A percentile compares a stretch with the other conserved stretches of the same genome.
These are phyloP conservation scores for Andrena minutula DNA, from an alignment of 2,888 invertebrate genomes.

Conservation along the genomic window DNA sequence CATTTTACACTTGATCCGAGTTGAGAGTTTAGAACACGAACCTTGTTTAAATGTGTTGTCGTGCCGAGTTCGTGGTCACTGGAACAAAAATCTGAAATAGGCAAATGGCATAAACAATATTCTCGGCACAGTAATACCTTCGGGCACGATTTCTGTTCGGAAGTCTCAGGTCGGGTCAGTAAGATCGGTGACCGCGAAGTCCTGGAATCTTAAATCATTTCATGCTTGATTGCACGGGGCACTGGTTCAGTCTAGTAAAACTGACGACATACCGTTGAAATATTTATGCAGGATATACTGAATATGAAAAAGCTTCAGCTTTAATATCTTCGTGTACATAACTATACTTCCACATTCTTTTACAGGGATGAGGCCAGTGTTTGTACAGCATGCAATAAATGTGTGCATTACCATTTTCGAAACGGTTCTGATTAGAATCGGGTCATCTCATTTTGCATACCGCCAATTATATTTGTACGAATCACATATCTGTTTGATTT, in stretches of 20 bases:
- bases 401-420: conserved; percentile 65
- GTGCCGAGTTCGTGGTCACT: not conserved
- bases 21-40: conserved; percentile 32
- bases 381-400: conserved; percentile 72
- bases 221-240: conserved; percentile 61
- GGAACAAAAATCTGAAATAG: not conserved
- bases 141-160: conserved; percentile 13
- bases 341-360: conserved; percentile 64
- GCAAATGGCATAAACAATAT: not conserved
- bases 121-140: not conserved
- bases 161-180: conserved; percentile 29
- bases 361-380: conserved; percentile 61
- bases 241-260: conserved; percentile 47
- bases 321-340: conserved; percentile 63
- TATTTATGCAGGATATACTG: conserved; percentile 34
- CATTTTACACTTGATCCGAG: conserved; percentile 26
- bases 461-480: conserved; percentile 64
- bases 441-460: conserved; percentile 65
- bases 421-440: conserved; percentile 69
- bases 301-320: conserved; percentile 46
- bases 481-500: conserved; percentile 63
- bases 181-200: conserved; percentile 37
- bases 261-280: conserved; percentile 18
- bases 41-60: conserved; percentile 2
- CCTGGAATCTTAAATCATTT: conserved; percentile 56